Evolutionary conservation across 37 sponge, comb jelly and placozoan species (phyloP).

Genomic region (Aphrocallistes beatrix): DNA sequence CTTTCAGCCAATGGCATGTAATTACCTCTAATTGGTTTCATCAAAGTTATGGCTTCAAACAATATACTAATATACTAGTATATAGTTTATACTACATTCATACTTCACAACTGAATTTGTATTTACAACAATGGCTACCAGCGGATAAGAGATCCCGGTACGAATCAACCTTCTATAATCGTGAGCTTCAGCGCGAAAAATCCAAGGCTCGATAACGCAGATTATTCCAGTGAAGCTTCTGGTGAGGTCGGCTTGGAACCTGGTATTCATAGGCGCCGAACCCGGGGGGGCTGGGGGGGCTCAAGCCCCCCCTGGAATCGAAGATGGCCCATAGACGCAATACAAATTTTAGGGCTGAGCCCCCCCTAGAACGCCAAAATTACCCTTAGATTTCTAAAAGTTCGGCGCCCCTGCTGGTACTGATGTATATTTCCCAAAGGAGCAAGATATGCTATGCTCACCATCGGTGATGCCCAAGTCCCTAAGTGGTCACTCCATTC

Average conservation of each 20-base stretch:
- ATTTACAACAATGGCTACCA: conserved; percentile 19
- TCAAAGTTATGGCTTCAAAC: no score
- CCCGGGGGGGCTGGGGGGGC: no score
- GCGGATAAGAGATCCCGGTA: conserved; percentile 1
- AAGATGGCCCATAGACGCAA: no score
- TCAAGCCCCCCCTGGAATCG: no score
- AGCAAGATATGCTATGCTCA: conserved; percentile 16
- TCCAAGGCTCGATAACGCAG: not conserved
- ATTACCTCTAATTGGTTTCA: no score
- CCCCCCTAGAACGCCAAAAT: no score
- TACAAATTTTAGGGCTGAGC: no score
- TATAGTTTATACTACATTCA: not conserved
- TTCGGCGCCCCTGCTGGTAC: no score
- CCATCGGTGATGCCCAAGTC: conserved; percentile 17
- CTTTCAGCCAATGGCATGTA: no score
- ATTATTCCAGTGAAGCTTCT: not conserved
- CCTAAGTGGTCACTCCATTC: conserved; percentile 14
- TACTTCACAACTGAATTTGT: not conserved
- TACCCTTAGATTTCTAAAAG: no score
- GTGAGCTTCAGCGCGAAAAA: conserved; percentile 13
- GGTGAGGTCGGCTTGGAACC: conserved; percentile 4
- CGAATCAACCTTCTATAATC: conserved; percentile 16
- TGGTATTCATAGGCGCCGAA: no score
- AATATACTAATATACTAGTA: conserved; percentile 10
- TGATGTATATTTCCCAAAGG: not conserved